phyloP scores from a whole-genome alignment of 2,113 vertebrate species.

The Natator depressus region DNA sequence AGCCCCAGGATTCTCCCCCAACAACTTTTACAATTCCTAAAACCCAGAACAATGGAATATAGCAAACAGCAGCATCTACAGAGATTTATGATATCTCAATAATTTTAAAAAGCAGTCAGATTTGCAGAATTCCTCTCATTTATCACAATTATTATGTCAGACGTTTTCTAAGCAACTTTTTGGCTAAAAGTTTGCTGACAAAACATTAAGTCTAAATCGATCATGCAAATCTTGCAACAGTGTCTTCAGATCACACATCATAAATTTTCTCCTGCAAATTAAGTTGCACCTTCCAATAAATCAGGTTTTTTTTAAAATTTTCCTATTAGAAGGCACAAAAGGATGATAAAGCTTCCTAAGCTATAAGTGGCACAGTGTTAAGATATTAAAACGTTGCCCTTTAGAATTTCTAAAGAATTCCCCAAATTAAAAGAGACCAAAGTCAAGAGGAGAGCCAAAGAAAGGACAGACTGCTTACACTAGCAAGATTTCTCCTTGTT shows the following conservation, averaged over 20 bases:
- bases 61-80: not conserved
- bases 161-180: slow-evolving; percentile 34
- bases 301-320: not conserved
- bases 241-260: not conserved
- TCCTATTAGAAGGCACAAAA: not conserved
- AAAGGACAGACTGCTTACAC: not conserved
- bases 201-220: slow-evolving; percentile 2
- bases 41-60: slow-evolving; percentile 18
- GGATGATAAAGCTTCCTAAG: not conserved
- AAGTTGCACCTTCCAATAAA: not conserved
- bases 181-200: slow-evolving; percentile 5
- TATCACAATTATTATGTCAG: slow-evolving; percentile 38
- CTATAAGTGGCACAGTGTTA: not conserved
- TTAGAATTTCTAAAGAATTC: slow-evolving; percentile 14
- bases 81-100: not conserved
- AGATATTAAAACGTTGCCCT: not conserved
- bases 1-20: not conserved
- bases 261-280: slow-evolving; percentile 3
- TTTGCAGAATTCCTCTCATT: slow-evolving; percentile 17
- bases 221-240: not conserved
- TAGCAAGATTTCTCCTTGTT: not conserved
- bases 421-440: not conserved
- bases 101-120: slow-evolving; percentile 17
- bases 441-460: not conserved
- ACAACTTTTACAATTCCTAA: not conserved